Evolutionary conservation across 1,140 invertebrate species (phyloP).

Genomic region (Helicoverpa zea): DNA sequence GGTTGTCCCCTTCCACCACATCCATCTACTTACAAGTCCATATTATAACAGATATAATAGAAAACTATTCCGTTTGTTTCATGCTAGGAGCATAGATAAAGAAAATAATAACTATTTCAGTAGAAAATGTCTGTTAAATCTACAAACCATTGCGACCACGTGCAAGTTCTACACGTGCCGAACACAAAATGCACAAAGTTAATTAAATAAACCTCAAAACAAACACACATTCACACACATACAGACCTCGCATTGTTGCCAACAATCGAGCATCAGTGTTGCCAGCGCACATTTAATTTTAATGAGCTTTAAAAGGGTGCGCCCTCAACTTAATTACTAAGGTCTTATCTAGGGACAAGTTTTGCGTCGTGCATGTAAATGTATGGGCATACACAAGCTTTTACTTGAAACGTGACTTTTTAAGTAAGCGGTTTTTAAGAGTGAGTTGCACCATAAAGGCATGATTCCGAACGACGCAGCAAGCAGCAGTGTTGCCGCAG

Average conservation of each 20-base stretch:
- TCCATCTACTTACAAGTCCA: too few relatives aligned
- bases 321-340: conserved; percentile 63
- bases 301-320: conserved; percentile 63
- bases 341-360: conserved; percentile 59
- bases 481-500: too few relatives aligned
- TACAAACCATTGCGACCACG: neutral
- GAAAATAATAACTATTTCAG: too few relatives aligned
- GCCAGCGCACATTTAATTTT: conserved; percentile 58
- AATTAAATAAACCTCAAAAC: conserved; percentile 5
- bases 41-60: too few relatives aligned
- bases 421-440: conserved; percentile 23
- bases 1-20: too few relatives aligned
- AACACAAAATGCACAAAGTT: neutral
- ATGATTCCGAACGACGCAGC: too few relatives aligned
- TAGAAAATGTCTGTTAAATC: neutral
- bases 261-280: conserved; percentile 39
- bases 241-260: conserved; percentile 13
- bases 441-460: too few relatives aligned
- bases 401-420: conserved; percentile 37
- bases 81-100: too few relatives aligned
- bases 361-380: conserved; percentile 55
- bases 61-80: too few relatives aligned
- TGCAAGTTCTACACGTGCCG: neutral
- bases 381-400: conserved; percentile 33
- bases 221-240: conserved; percentile 27